Conservation (phyloP, 1,140 invertebrate species). For the Acromyrmex charruanus region DNA sequence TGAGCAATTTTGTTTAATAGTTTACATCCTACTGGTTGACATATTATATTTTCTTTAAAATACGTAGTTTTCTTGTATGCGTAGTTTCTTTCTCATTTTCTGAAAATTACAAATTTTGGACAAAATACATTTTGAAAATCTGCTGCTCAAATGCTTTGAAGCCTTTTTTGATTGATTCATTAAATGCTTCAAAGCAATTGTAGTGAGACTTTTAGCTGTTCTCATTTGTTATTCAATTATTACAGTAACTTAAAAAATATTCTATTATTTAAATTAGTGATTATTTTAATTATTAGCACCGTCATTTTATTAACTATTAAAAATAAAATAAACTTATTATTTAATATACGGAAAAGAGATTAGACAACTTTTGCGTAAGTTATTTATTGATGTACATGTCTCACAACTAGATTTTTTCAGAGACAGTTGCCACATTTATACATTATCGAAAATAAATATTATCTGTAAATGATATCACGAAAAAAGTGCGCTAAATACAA, state of each 20-base stretch:
- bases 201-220: too few species aligned
- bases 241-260: not conserved
- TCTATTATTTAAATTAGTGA: not conserved
- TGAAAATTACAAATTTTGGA: too few species aligned
- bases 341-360: not conserved
- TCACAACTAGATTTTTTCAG: conserved; percentile 43
- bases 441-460: conserved; percentile 69
- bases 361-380: not conserved
- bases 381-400: conserved; percentile 61
- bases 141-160: too few species aligned
- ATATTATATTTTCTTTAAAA: too few species aligned
- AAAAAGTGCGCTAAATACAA: conserved; percentile 13
- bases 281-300: not conserved
- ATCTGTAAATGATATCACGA: conserved; percentile 11
- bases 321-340: not conserved
- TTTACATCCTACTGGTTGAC: too few species aligned
- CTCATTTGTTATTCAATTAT: not conserved
- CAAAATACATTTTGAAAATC: too few species aligned
- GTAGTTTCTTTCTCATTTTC: too few species aligned
- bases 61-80: too few species aligned
- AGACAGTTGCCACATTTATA: conserved; percentile 40
- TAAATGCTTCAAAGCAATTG: too few species aligned
- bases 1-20: too few species aligned
- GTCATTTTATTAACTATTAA: not conserved
- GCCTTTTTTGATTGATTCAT: too few species aligned